Evolutionary conservation across 2,113 vertebrate species (phyloP).

Genomic region (Thunnus thynnus): DNA sequence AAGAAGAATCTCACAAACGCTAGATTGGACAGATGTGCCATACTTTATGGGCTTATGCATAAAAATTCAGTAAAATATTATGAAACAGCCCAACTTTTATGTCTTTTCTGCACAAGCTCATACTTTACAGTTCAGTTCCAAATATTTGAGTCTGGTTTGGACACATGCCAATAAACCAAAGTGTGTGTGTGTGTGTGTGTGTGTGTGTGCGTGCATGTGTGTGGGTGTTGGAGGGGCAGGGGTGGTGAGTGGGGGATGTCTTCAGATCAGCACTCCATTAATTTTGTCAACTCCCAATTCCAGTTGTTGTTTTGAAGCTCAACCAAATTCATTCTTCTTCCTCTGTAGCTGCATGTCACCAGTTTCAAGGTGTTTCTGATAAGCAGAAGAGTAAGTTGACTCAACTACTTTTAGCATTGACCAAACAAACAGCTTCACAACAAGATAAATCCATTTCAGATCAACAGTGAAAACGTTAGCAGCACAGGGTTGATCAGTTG

Average conservation of each 20-base stretch:
- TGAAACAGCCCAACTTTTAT: background rate
- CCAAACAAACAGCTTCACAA: background rate
- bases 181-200: no score
- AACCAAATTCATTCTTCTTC: background rate
- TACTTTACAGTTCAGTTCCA: background rate
- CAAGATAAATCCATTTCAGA: background rate
- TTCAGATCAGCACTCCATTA: no score
- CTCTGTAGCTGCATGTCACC: background rate
- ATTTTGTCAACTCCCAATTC: background rate
- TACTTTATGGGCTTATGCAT: background rate
- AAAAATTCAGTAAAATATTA: background rate
- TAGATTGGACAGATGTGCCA: background rate
- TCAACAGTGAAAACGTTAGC: background rate
- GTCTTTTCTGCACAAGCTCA: background rate
- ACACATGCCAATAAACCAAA: background rate
- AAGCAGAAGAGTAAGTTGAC: background rate
- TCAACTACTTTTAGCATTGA: background rate
- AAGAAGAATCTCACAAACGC: background rate
- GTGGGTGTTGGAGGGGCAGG: no score
- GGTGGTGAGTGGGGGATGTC: no score
- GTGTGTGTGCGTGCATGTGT: no score
- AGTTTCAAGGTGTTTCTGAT: background rate
- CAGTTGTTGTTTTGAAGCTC: background rate
- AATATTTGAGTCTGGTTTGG: no score
- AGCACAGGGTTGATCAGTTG: background rate